phyloP scores from a whole-genome alignment of 2,113 vertebrate genomes.

The Callopanchax toddi region DNA sequence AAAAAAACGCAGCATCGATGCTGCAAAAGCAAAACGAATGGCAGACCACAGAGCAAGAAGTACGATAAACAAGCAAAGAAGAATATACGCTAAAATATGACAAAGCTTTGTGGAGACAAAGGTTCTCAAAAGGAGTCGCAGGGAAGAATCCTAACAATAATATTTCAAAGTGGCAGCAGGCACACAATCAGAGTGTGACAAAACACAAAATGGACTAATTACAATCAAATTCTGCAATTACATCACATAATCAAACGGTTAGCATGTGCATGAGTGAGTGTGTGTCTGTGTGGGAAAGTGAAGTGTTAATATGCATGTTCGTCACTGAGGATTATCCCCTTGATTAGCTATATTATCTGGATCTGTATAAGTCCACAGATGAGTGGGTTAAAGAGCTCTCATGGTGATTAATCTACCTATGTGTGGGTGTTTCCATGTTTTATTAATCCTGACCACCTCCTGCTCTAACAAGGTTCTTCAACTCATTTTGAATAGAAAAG shows the following conservation, averaged over 20 bases:
- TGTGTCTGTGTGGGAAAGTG: constrained; percentile 19
- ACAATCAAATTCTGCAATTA: constrained; percentile 47
- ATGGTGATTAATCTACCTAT: constrained; percentile 55
- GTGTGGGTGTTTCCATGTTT: constrained; percentile 51
- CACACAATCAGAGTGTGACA: constrained; percentile 22
- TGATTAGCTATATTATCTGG: constrained; percentile 70
- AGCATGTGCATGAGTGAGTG: background rate
- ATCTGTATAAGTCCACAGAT: constrained; percentile 55
- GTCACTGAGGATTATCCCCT: constrained; percentile 63
- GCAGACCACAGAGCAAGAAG: constrained; percentile 57
- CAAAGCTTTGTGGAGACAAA: constrained; percentile 63
- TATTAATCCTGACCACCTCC: constrained; percentile 34
- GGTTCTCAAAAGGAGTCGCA: constrained; percentile 50
- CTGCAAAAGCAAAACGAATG: constrained; percentile 65
- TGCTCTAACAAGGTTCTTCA: constrained; percentile 14
- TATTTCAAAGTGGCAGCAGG: constrained; percentile 45
- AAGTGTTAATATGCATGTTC: constrained; percentile 46
- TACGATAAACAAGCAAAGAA: constrained; percentile 59
- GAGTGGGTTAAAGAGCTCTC: constrained; percentile 74
- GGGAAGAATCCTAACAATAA: constrained; percentile 47
- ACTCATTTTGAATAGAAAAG: constrained; percentile 25
- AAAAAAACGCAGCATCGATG: constrained; percentile 53
- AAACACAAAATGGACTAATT: constrained; percentile 25
- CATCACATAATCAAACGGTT: constrained; percentile 22
- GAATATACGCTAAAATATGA: constrained; percentile 65